Conservation (phyloP, 37 sponge, comb jelly and placozoan species). For the Dysidea cf. avara region DNA sequence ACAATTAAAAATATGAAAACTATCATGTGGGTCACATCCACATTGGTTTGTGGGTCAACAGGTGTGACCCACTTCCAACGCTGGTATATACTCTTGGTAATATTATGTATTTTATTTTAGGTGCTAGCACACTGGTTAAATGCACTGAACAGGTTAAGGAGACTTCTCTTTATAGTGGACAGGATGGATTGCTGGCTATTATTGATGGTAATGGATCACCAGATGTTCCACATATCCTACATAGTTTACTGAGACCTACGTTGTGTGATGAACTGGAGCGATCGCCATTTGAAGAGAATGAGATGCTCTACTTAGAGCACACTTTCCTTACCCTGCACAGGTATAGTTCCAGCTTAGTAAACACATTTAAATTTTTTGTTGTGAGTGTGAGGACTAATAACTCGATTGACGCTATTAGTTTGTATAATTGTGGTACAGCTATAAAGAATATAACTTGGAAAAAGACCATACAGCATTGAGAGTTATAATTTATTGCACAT, state of each 20-base stretch:
- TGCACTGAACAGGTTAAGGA: slow-evolving; percentile 43
- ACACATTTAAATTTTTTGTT: no score
- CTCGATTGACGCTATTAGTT: no score
- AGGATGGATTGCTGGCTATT: slow-evolving; percentile 75
- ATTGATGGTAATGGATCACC: slow-evolving; percentile 72
- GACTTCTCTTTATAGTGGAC: slow-evolving; percentile 7
- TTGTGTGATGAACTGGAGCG: slow-evolving; percentile 4
- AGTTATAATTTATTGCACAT: no score
- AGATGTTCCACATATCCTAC: slow-evolving; percentile 27
- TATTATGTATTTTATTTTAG: neutral
- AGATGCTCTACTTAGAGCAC: slow-evolving; percentile 56
- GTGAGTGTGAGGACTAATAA: no score
- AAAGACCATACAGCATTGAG: no score
- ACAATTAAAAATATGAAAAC: no score
- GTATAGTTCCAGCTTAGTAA: slow-evolving; percentile 17
- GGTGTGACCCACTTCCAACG: no score
- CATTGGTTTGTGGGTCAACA: no score
- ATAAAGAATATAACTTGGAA: no score
- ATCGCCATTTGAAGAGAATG: neutral
- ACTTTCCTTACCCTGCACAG: slow-evolving; percentile 66
- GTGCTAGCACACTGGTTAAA: slow-evolving; percentile 2
- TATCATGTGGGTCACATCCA: no score
- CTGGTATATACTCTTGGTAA: no score
- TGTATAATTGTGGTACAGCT: no score
- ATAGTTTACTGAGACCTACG: neutral